Evolutionary conservation across 2,797 vertebrate genomes (phyloP).

Genomic region (Kryptopterus vitreolus): DNA sequence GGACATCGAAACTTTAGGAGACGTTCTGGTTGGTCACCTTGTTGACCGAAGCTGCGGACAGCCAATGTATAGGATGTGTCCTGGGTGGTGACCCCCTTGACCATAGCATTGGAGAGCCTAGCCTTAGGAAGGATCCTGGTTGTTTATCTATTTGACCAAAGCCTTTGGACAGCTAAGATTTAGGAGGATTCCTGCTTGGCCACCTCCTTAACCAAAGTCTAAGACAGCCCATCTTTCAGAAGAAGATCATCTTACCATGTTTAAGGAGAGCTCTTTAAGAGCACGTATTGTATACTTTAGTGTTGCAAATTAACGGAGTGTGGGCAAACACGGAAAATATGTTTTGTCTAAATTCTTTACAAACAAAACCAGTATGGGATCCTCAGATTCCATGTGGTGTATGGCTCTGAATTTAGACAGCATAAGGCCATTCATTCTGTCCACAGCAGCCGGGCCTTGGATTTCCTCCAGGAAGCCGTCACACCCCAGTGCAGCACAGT

Average conservation of each 20-base stretch:
- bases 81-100: neutral
- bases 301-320: too few species aligned
- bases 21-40: too few species aligned
- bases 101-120: neutral
- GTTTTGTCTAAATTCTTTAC: neutral
- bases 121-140: too few species aligned
- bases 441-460: slow-evolving; percentile 60
- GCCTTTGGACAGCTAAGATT: too few species aligned
- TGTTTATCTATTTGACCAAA: too few species aligned
- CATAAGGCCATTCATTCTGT: slow-evolving; percentile 64
- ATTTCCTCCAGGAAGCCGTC: slow-evolving; percentile 61
- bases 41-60: too few species aligned
- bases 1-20: too few species aligned
- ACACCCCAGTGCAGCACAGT: slow-evolving; percentile 51
- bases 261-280: neutral
- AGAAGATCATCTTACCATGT: neutral
- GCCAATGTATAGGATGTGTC: too few species aligned
- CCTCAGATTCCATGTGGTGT: slow-evolving; percentile 49
- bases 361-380: neutral
- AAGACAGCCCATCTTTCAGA: too few species aligned
- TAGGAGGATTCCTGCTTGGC: neutral
- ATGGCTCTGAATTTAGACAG: slow-evolving; percentile 61
- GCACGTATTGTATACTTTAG: neutral
- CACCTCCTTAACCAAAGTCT: too few species aligned
- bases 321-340: neutral